Evolutionary conservation across 1,140 invertebrate species (phyloP).

Genomic region (Manduca sexta): DNA sequence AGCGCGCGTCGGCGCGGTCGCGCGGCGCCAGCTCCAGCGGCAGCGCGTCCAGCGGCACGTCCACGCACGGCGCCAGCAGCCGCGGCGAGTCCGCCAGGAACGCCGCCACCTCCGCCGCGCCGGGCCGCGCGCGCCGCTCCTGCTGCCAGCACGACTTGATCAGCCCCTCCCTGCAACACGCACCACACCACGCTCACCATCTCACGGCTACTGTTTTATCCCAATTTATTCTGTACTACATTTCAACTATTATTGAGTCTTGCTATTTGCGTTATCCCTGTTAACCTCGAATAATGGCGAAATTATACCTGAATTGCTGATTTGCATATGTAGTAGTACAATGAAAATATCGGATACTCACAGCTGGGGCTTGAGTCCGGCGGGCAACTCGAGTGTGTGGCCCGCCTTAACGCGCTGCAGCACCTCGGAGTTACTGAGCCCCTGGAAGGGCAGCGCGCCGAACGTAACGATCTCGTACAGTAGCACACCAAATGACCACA

Average conservation of each 20-base stretch:
- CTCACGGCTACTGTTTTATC: too few relatives aligned
- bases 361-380: conserved; percentile 83
- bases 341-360: conserved; percentile 77
- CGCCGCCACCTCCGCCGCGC: conserved; percentile 79
- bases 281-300: too few relatives aligned
- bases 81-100: conserved; percentile 72
- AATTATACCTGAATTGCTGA: too few relatives aligned
- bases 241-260: too few relatives aligned
- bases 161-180: conserved; percentile 76
- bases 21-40: conserved; percentile 31
- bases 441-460: conserved; percentile 84
- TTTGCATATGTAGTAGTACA: too few relatives aligned
- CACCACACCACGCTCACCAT: too few relatives aligned
- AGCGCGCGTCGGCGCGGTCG: conserved; percentile 38
- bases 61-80: conserved; percentile 85
- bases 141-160: conserved; percentile 84
- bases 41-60: conserved; percentile 76
- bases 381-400: conserved; percentile 80
- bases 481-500: conserved; percentile 90
- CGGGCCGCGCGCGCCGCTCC: conserved; percentile 79
- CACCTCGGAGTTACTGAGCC: conserved; percentile 79
- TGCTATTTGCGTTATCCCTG: too few relatives aligned
- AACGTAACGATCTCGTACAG: conserved; percentile 90
- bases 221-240: too few relatives aligned
- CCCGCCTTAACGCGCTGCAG: conserved; percentile 77